phyloP scores from a whole-genome alignment of 2,797 vertebrate species.

The Spinus pinus region DNA sequence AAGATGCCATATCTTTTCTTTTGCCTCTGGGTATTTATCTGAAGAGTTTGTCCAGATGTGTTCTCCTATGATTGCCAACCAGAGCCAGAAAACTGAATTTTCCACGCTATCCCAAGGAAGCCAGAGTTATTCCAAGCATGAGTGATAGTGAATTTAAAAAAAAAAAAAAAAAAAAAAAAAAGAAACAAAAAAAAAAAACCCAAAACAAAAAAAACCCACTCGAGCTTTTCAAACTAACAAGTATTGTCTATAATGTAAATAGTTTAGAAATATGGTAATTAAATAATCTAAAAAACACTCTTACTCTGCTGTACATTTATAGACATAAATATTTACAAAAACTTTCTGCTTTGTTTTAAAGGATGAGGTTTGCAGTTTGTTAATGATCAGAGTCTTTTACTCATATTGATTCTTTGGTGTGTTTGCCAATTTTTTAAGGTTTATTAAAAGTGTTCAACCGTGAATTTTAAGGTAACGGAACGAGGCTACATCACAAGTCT shows the following conservation, averaged over 20 bases:
- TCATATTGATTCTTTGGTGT: conserved; percentile 79
- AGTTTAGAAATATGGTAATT: conserved; percentile 86
- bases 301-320: conserved; percentile 90
- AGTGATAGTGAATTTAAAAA: conserved; percentile 60
- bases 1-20: conserved; percentile 11
- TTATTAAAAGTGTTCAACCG: conserved; percentile 59
- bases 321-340: conserved; percentile 92
- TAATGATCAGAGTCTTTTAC: conserved; percentile 73
- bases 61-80: conserved; percentile 13
- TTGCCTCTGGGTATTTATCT: conserved; percentile 35
- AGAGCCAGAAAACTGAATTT: conserved; percentile 44
- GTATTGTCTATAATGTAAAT: conserved; percentile 82
- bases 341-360: conserved; percentile 74
- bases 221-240: conserved; percentile 78
- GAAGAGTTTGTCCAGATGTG: conserved; percentile 43
- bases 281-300: conserved; percentile 93
- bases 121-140: conserved; percentile 59
- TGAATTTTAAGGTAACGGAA: conserved; percentile 63
- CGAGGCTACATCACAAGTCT: conserved; percentile 47
- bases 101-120: conserved; percentile 49
- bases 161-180: conserved; percentile 18
- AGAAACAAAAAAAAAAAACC: conserved; percentile 14
- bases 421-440: conserved; percentile 73
- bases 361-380: conserved; percentile 79
- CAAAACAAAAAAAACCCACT: conserved; percentile 47